Evolutionary conservation across 1,140 invertebrate species (phyloP).

Genomic region (Lordiphosa stackelbergi): DNA sequence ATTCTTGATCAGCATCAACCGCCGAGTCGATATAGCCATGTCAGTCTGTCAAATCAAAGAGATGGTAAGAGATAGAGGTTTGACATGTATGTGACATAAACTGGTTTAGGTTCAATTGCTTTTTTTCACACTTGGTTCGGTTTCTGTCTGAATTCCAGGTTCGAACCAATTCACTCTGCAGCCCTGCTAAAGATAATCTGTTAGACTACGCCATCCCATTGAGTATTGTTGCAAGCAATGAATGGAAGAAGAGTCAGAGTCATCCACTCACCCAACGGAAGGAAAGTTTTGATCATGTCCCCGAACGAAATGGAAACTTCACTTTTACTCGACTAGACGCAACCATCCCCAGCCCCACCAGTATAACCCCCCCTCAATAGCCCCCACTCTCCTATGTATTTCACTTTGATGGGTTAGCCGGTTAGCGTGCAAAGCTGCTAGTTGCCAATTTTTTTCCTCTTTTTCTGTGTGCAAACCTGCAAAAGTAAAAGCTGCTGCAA

Average conservation of each 20-base stretch:
- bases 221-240: slow-evolving; percentile 8
- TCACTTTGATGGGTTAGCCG: slow-evolving; percentile 29
- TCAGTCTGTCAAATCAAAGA: too few relatives aligned
- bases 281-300: slow-evolving; percentile 23
- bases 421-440: slow-evolving; percentile 28
- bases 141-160: too few relatives aligned
- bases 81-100: too few relatives aligned
- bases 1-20: too few relatives aligned
- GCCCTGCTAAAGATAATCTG: too few relatives aligned
- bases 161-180: too few relatives aligned
- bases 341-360: neutral
- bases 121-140: too few relatives aligned
- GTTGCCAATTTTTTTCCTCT: slow-evolving; percentile 18
- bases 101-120: too few relatives aligned
- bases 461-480: slow-evolving; percentile 33
- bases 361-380: too few relatives aligned
- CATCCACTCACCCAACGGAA: slow-evolving; percentile 8
- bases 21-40: too few relatives aligned
- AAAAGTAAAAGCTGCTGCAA: slow-evolving; percentile 52
- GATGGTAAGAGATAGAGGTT: too few relatives aligned
- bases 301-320: slow-evolving; percentile 51
- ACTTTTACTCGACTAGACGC: slow-evolving; percentile 50
- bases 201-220: neutral
- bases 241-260: neutral
- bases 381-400: neutral